Conservation (phyloP, 2,113 vertebrate species). For the Gavialis gangeticus region DNA sequence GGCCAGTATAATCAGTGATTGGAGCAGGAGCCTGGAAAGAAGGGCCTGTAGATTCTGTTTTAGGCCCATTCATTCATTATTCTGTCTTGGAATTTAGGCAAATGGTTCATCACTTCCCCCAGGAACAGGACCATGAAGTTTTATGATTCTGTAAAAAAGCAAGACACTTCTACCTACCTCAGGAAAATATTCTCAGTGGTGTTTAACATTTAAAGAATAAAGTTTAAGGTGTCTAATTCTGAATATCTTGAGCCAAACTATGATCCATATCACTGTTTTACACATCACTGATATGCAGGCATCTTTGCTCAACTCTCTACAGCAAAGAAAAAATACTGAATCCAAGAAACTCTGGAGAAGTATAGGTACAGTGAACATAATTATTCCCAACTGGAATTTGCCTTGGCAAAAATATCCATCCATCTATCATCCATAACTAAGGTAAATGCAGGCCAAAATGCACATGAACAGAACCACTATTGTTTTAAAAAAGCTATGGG, state of each 20-base stretch:
- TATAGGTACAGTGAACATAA: neutral
- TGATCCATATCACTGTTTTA: neutral
- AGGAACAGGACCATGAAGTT: constrained; percentile 30
- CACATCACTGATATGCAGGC: neutral
- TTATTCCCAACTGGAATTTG: neutral
- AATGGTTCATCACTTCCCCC: neutral
- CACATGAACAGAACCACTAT: too few species aligned
- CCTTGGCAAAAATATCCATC: neutral
- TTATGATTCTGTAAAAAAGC: neutral
- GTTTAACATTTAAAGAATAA: neutral
- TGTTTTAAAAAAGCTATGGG: too few species aligned
- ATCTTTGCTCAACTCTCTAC: neutral
- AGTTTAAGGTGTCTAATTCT: neutral
- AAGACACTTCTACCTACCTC: too few species aligned
- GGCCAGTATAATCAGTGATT: constrained; percentile 39
- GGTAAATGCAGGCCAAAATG: neutral
- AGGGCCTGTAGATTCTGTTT: constrained; percentile 36
- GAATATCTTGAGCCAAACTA: neutral
- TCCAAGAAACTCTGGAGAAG: neutral
- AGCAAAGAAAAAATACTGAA: neutral
- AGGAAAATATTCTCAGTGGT: neutral
- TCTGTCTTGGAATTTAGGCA: constrained; percentile 33
- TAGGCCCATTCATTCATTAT: constrained; percentile 28
- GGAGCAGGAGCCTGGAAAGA: constrained; percentile 39
- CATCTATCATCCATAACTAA: neutral